These are phyloP conservation scores for Hippolais icterina DNA, from an alignment of 2,113 vertebrate species.

Conservation along the genomic window DNA sequence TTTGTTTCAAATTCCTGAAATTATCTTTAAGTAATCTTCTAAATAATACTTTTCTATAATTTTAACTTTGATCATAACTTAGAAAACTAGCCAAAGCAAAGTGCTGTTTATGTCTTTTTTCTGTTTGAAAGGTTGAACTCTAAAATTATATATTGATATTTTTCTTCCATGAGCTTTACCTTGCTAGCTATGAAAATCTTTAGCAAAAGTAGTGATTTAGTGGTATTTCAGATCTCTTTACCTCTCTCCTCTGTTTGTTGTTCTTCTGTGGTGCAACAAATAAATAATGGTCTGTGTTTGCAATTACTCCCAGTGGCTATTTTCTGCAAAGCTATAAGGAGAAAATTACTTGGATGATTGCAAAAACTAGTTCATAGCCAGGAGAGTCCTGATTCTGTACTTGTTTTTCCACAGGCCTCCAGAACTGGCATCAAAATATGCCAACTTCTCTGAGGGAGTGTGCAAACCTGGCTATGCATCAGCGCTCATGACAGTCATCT, in stretches of 20 bases:
- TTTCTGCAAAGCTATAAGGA: background rate
- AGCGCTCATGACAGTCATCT: constrained; percentile 92
- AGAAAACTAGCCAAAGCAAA: constrained; percentile 6
- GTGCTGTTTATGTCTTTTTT: background rate
- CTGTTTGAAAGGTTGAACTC: background rate
- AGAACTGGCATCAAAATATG: constrained; percentile 87
- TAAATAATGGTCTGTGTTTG: background rate
- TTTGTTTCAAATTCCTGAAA: constrained; percentile 12
- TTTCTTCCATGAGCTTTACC: background rate
- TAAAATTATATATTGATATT: background rate
- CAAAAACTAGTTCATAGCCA: background rate
- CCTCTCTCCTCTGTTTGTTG: background rate
- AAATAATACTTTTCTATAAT: background rate
- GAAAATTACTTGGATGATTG: background rate
- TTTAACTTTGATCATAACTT: background rate
- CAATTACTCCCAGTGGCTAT: background rate
- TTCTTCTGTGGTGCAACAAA: background rate
- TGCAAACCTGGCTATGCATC: constrained; percentile 93
- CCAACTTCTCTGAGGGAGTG: constrained; percentile 89
- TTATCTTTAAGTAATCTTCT: background rate
- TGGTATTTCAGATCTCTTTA: background rate
- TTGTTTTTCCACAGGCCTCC: constrained; percentile 76
- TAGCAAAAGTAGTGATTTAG: background rate
- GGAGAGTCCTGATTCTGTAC: constrained; percentile 34
- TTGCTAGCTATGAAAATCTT: background rate